Evolutionary conservation across 2,888 invertebrate species (phyloP), one percentile per base, ranked within the genome.

Genomic region (Clistopyga incitator): DNA sequence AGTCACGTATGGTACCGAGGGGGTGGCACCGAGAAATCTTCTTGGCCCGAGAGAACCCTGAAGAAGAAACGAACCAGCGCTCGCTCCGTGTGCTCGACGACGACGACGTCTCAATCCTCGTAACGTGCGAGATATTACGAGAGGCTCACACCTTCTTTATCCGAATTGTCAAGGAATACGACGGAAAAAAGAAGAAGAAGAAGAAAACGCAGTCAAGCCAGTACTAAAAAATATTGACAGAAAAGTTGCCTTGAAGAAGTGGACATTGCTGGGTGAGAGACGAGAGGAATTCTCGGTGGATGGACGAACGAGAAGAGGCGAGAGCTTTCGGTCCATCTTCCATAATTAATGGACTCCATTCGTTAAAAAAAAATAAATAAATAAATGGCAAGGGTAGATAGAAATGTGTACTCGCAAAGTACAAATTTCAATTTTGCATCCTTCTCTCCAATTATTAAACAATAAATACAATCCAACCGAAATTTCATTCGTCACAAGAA

Each of bases 1-100:
- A 79, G 84, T 82, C 84, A 84, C 84, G 84, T 84, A 79, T 74
- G 64, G 38, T 56, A 47, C 52, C 65, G 52, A 56, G 45, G 42
- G 54, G 68, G 47, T 45, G 79, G 29, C 13, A 42, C 29, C 52
- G 70, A 71, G 45, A 76, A 76, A 77, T 80, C 47, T 74, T 64
- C 72, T 18, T 25, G 47, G 23, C 25, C 47, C 67, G 50, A 47
- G 18, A 50, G 45, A 25, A 47, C 42, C 25, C 10, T n/a, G 59
- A 42, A 18, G 38, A 38, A 72, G 56, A 72, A 34, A 23, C 50
- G 6, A 8, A 2, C 29, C 52, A 20, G 20, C 56, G 23, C 42
- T 25, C 34, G 20, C 25, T 47, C 42, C 1, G 6, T 47, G 45
- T 50, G n/a, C 77, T 59, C 68, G 68, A 11, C 52, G 54, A 34